Evolutionary conservation across 2,797 vertebrate species (phyloP), one percentile per base, ranked within the genome.

Genomic region (Apogon hyalosoma): DNA sequence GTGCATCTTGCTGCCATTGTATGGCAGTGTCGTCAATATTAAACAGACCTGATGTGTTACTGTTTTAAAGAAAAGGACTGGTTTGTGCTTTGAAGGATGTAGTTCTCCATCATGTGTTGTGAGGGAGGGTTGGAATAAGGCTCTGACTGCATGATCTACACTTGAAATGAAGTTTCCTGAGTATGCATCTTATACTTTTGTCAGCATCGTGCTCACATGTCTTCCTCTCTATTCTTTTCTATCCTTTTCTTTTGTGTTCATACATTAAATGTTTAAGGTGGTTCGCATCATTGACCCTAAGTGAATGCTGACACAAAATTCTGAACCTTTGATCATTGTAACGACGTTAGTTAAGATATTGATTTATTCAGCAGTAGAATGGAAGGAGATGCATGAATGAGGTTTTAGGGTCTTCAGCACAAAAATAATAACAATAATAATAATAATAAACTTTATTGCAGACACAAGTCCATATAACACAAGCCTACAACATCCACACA

Each of bases 221-320:
- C 48, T 11, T 36, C 14, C 16, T 19, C 51, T 19, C 51, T 67
- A 6, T 28, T 28, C 24, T 28, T 28, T 28, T 28, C 24, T 4
- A 28, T 6, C 24, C 24, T 28, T 28, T 28, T 67, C 42, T 65
- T 46, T 47, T 42, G 21, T 66, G 45, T 50, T 53, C 43, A 55
- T 42, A 40, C 38, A 39, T 21, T 19, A 15, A 42, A 18, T 53
- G 41, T 63, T 67, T 61, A 36, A 31, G 55, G 12, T 43, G 2
- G 8, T 38, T 41, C 40, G 51, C 39, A 12, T 3, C 49, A n/a
- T 41, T 36, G 3, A 11, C 43, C 49, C 16, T 0, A 11, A 60
- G 33, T 50, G 3, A 57, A 50, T n/a, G 50, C 68, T 64, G 64
- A 77, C 60, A 66, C 59, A 80, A 80, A 83, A 36, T 40, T 43